Percentiles rank a stretch among this genome's conserved stretches.
Evolutionary conservation across 2,888 invertebrate genomes (phyloP).

Genomic region (Lacanobia oleracea): DNA sequence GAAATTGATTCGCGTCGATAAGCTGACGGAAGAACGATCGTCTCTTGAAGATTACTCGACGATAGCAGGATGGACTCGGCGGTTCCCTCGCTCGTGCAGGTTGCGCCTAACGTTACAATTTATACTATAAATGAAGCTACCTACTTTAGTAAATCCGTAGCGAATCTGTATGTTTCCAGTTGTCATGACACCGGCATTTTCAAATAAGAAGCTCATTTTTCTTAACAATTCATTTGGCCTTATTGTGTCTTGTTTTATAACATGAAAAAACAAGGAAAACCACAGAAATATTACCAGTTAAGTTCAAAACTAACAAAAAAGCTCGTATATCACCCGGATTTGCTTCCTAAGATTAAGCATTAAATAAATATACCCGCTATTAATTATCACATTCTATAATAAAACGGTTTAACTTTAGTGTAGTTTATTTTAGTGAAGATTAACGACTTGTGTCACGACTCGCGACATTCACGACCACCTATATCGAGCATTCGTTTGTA

Average conservation of each 20-base stretch:
- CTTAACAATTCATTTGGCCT: not conserved
- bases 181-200: not conserved
- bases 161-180: not conserved
- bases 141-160: not conserved
- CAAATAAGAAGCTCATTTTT: not conserved
- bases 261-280: not conserved
- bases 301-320: constrained; percentile 10
- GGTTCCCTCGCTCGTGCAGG: not conserved
- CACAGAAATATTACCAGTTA: not conserved
- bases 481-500: not conserved
- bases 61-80: not conserved
- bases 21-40: not conserved
- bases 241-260: not conserved
- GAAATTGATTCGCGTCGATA: too few species aligned
- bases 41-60: not conserved
- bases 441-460: constrained; percentile 25
- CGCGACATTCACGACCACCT: not conserved
- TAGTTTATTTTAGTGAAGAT: constrained; percentile 42
- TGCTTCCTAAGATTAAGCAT: not conserved
- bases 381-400: constrained; percentile 13
- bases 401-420: constrained; percentile 4
- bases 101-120: not conserved
- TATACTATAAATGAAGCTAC: not conserved
- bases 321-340: not conserved
- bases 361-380: constrained; percentile 2